A percentile compares a stretch with the other conserved stretches of the same genome.
Evolutionary conservation across 92 coral and sea anemone genomes (phyloP).

Genomic region (Chrysogorgia sp.): DNA sequence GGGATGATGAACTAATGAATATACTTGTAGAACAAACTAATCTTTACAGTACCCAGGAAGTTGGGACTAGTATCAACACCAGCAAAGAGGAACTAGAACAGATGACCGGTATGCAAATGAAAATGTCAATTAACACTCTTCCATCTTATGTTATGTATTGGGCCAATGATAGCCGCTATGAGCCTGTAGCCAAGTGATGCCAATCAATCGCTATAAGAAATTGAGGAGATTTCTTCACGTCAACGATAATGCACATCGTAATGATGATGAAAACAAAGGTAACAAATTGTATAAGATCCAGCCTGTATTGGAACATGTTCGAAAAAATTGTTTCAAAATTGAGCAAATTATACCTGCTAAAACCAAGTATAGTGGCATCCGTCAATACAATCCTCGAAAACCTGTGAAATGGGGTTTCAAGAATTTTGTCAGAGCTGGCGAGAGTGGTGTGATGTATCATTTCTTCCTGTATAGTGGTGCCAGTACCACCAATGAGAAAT

Average conservation of each 20-base stretch:
- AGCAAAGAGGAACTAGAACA: background rate
- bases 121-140: too few species aligned
- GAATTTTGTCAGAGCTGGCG: conserved; percentile 5
- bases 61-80: background rate
- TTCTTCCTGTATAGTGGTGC: conserved; percentile 16
- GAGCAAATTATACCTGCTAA: conserved; percentile 2
- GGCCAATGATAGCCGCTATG: too few species aligned
- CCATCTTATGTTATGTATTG: too few species aligned
- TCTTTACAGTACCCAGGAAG: background rate
- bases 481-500: background rate
- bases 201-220: too few species aligned
- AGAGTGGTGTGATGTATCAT: conserved; percentile 15
- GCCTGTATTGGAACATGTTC: background rate
- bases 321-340: background rate
- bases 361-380: too few species aligned
- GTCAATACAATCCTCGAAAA: conserved; percentile 10
- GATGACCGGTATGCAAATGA: background rate
- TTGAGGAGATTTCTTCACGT: too few species aligned
- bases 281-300: background rate
- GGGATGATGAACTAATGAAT: background rate
- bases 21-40: background rate
- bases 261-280: background rate
- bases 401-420: too few species aligned
- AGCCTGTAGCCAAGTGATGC: too few species aligned
- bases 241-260: background rate